Conservation (phyloP, 2,113 vertebrate species). For the Mormyrus lacerda region DNA sequence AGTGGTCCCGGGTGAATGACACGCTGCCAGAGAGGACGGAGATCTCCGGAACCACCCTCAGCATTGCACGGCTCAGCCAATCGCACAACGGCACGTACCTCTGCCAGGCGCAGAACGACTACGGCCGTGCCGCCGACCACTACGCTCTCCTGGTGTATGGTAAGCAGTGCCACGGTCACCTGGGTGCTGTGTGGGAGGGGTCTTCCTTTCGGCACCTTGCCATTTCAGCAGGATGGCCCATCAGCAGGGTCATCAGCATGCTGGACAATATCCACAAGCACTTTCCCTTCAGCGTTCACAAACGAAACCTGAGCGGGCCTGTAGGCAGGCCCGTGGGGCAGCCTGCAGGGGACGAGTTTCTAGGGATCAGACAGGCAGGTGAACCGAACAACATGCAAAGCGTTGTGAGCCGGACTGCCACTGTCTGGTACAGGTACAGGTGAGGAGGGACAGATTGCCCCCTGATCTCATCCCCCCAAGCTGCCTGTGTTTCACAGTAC, state of each 20-base stretch:
- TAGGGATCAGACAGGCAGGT: neutral
- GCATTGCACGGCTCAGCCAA: constrained; percentile 71
- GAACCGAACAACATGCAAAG: neutral
- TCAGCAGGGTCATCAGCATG: neutral
- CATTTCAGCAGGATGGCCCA: neutral
- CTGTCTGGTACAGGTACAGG: neutral
- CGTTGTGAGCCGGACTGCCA: neutral
- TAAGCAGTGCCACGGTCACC: constrained; percentile 40
- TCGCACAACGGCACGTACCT: constrained; percentile 83
- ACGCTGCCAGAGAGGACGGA: constrained; percentile 76
- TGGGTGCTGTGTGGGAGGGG: neutral
- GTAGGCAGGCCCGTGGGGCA: no score
- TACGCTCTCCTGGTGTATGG: constrained; percentile 84
- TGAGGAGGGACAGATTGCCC: neutral
- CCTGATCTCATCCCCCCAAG: neutral
- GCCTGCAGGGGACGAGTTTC: neutral
- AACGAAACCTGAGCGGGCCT: neutral
- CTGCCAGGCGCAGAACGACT: constrained; percentile 82
- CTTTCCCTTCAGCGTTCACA: neutral
- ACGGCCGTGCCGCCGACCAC: constrained; percentile 77
- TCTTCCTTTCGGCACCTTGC: neutral
- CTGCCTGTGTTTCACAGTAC: neutral
- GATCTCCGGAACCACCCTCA: constrained; percentile 67
- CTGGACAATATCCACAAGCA: neutral
- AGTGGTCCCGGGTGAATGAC: constrained; percentile 81